phyloP scores from a whole-genome alignment of 2,888 invertebrate species.

The Netelia inedita region DNA sequence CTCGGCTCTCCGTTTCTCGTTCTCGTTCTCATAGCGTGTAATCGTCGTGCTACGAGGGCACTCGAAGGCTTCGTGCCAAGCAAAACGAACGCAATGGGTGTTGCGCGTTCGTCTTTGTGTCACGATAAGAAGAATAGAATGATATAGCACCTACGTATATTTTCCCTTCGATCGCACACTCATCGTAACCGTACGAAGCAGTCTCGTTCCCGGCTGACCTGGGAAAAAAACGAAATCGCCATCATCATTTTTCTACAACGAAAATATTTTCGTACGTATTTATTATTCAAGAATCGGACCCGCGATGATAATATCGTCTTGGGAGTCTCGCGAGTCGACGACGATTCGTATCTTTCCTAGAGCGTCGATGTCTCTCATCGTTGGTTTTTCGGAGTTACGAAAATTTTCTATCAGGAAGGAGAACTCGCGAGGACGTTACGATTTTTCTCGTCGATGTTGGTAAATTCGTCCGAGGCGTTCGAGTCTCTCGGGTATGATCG shows the following conservation, averaged over 20 bases:
- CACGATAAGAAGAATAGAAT: constrained; percentile 66
- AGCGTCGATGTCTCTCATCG: constrained; percentile 76
- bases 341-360: constrained; percentile 29
- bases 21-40: not conserved
- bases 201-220: not conserved
- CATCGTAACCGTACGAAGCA: not conserved
- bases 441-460: constrained; percentile 15
- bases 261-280: not conserved
- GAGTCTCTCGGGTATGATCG: constrained; percentile 15
- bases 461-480: constrained; percentile 13
- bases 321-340: not conserved
- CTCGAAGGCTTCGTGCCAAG: not conserved
- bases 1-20: not conserved
- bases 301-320: constrained; percentile 5
- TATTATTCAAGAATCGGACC: constrained; percentile 7
- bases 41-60: not conserved
- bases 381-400: constrained; percentile 39
- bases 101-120: constrained; percentile 38
- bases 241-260: not conserved
- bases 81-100: not conserved
- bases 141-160: constrained; percentile 48
- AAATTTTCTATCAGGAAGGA: constrained; percentile 1
- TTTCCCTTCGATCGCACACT: constrained; percentile 53
- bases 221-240: not conserved
- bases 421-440: not conserved